phyloP scores from a whole-genome alignment of 2,113 vertebrate species.

The Eudorcas thomsonii region DNA sequence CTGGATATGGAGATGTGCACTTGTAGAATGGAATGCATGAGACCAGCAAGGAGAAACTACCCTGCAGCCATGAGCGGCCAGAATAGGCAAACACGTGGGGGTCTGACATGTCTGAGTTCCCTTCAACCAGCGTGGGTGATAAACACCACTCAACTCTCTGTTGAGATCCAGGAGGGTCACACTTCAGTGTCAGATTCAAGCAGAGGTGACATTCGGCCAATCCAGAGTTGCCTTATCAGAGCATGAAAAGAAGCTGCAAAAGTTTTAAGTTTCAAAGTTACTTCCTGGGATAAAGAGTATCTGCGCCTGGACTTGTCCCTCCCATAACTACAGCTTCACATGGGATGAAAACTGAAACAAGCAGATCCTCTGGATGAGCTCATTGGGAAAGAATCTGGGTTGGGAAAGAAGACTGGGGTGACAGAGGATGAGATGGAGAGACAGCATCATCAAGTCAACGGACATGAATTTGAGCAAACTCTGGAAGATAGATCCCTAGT shows the following conservation, averaged over 20 bases:
- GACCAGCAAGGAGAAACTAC: neutral
- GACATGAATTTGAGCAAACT: neutral
- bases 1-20: accelerated
- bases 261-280: too few relatives aligned
- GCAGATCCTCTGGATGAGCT: neutral
- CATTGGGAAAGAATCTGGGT: neutral
- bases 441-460: neutral
- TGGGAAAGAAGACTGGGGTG: neutral
- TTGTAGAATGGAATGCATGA: neutral
- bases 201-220: neutral
- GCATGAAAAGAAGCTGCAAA: neutral
- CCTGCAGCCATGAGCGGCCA: accelerated
- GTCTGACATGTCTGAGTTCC: neutral
- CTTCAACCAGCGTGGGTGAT: neutral
- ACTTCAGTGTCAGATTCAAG: neutral
- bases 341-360: neutral
- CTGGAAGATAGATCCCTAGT: too few relatives aligned
- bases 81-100: accelerated
- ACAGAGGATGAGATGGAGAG: neutral
- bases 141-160: neutral
- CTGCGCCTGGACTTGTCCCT: too few relatives aligned
- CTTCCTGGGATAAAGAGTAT: neutral
- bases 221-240: neutral
- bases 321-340: neutral
- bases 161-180: neutral